A percentile compares a stretch with the other conserved stretches of the same genome.
Conservation (phyloP, 1,140 invertebrate genomes). For the Centruroides sculpturatus region DNA sequence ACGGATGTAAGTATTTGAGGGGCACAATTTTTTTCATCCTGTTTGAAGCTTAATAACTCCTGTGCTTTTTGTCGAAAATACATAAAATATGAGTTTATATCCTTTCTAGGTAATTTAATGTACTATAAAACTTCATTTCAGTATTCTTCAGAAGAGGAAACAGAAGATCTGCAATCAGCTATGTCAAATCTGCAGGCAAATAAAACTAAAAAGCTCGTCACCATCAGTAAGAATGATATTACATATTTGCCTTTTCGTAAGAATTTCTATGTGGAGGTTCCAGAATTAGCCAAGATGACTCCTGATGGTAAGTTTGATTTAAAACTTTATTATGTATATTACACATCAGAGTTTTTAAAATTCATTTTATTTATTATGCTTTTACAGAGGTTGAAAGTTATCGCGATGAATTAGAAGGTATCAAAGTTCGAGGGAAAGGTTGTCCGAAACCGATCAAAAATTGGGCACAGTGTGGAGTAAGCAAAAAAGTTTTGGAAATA, state of each 20-base stretch:
- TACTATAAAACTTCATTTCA: conserved; percentile 15
- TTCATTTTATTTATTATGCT: conserved; percentile 28
- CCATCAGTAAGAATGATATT: conserved; percentile 47
- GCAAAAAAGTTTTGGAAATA: conserved; percentile 87
- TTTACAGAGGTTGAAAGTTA: conserved; percentile 34
- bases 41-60: no score
- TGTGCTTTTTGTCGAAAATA: neutral
- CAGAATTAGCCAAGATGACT: conserved; percentile 79
- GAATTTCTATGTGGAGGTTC: conserved; percentile 91
- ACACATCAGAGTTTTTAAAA: conserved; percentile 23
- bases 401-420: conserved; percentile 40
- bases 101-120: neutral
- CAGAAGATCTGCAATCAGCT: conserved; percentile 79
- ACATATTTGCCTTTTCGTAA: conserved; percentile 81
- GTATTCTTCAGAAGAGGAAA: conserved; percentile 93
- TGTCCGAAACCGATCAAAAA: conserved; percentile 90
- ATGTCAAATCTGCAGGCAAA: conserved; percentile 67
- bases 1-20: no score
- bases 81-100: neutral
- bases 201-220: conserved; percentile 64
- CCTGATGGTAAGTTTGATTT: conserved; percentile 56
- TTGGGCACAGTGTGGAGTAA: conserved; percentile 98
- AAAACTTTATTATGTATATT: conserved; percentile 31
- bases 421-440: conserved; percentile 52
- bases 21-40: neutral